These are phyloP conservation scores for Stegophylla sp. DNA, from an alignment of 2,888 invertebrate genomes.

Conservation along the genomic window DNA sequence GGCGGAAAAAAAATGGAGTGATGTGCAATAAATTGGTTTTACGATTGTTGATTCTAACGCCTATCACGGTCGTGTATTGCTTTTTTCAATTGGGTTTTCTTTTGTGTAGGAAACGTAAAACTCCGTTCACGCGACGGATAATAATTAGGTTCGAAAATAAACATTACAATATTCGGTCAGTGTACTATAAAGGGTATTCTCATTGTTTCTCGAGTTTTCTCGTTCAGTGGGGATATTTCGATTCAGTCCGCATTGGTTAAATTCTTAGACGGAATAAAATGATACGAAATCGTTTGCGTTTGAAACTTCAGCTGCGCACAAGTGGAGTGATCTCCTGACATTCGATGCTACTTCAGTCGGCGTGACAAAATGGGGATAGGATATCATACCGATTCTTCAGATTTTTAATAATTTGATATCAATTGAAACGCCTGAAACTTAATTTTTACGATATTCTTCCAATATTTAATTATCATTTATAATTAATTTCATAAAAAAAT, in stretches of 20 bases:
- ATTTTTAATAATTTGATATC: too few relatives aligned
- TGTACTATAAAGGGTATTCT: constrained; percentile 1
- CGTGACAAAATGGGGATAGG: too few relatives aligned
- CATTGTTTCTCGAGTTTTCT: background rate
- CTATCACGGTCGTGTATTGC: constrained; percentile 6
- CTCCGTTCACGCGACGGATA: background rate
- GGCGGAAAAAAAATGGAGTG: constrained; percentile 4
- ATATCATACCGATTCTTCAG: too few relatives aligned
- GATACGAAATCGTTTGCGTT: background rate
- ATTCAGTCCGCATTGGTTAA: background rate
- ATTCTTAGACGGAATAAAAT: background rate
- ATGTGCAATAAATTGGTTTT: constrained; percentile 38
- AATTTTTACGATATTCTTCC: too few relatives aligned
- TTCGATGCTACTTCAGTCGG: background rate
- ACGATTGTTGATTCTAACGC: constrained; percentile 31
- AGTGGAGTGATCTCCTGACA: background rate
- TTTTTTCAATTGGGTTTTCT: background rate
- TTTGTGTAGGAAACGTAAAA: background rate
- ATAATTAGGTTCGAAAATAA: constrained; percentile 36
- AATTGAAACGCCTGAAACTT: too few relatives aligned
- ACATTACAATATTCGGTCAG: constrained; percentile 16
- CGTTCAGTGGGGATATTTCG: background rate
- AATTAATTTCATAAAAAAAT: too few relatives aligned
- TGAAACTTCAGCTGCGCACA: background rate
- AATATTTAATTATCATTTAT: too few relatives aligned